Evolutionary conservation across 2,888 invertebrate species (phyloP).

Genomic region (Ecliptopera silaceata): DNA sequence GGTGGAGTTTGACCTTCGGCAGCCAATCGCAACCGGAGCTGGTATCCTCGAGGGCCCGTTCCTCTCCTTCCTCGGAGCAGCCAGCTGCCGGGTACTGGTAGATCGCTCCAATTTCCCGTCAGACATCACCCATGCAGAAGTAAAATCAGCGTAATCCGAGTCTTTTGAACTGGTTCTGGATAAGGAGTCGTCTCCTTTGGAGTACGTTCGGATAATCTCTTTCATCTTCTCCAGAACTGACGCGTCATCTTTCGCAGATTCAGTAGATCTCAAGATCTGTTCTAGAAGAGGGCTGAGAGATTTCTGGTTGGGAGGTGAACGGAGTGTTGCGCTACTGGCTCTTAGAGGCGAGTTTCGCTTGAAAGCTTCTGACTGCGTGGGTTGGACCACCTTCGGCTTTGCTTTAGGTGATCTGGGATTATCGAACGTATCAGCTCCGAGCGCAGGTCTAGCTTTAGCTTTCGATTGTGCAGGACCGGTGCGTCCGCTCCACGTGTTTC

Average conservation of each 20-base stretch:
- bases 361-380: slow-evolving; percentile 67
- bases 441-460: slow-evolving; percentile 65
- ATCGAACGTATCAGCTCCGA: slow-evolving; percentile 73
- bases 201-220: slow-evolving; percentile 80
- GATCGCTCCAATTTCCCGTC: slow-evolving; percentile 86
- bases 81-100: slow-evolving; percentile 79
- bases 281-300: slow-evolving; percentile 86
- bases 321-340: slow-evolving; percentile 71
- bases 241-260: slow-evolving; percentile 88
- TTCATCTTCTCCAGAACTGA: slow-evolving; percentile 89
- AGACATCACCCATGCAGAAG: slow-evolving; percentile 88
- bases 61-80: slow-evolving; percentile 74
- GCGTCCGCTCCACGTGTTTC: slow-evolving; percentile 90
- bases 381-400: slow-evolving; percentile 51
- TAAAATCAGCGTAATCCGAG: slow-evolving; percentile 86
- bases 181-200: slow-evolving; percentile 73
- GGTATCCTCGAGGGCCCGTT: slow-evolving; percentile 74
- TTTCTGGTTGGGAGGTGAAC: slow-evolving; percentile 85
- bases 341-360: slow-evolving; percentile 79
- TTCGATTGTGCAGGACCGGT: slow-evolving; percentile 69
- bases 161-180: slow-evolving; percentile 80
- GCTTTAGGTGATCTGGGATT: slow-evolving; percentile 85
- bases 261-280: slow-evolving; percentile 88
- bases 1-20: slow-evolving; percentile 74
- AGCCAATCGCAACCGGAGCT: slow-evolving; percentile 72